These are phyloP conservation scores for Pangasianodon gigas DNA, from an alignment of 2,113 vertebrate genomes.

Conservation along the genomic window DNA sequence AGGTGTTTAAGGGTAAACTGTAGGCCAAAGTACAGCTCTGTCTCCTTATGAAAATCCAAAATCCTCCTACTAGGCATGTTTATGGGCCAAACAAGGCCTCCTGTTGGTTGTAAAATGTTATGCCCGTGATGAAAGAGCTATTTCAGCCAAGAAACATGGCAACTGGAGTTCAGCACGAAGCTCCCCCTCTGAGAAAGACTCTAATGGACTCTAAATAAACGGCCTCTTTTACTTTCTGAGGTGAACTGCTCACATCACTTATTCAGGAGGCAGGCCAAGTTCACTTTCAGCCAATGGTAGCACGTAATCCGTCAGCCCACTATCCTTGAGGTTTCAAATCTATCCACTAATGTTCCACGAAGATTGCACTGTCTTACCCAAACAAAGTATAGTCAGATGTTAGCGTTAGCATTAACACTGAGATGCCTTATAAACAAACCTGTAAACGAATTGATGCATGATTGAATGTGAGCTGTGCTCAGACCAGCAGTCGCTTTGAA, in stretches of 20 bases:
- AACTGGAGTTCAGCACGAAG: conserved; percentile 42
- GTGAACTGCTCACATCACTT: conserved; percentile 42
- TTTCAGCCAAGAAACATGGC: conserved; percentile 50
- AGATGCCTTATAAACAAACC: neutral
- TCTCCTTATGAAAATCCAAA: conserved; percentile 43
- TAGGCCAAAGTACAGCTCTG: conserved; percentile 37
- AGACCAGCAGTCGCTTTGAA: neutral
- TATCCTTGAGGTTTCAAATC: conserved; percentile 10
- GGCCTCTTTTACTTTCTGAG: conserved; percentile 71
- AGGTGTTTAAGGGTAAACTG: conserved; percentile 15
- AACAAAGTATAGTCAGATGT: neutral
- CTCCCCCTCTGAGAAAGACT: conserved; percentile 47
- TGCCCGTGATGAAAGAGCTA: conserved; percentile 46
- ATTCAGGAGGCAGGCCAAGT: conserved; percentile 31
- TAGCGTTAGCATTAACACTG: neutral
- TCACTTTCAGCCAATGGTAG: conserved; percentile 5
- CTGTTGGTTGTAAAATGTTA: conserved; percentile 41
- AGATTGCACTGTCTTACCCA: neutral
- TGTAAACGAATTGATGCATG: neutral
- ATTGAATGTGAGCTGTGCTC: conserved; percentile 13
- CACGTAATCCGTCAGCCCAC: neutral
- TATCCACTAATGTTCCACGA: neutral
- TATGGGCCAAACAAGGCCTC: conserved; percentile 37
- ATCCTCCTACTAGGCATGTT: conserved; percentile 40
- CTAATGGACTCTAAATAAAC: conserved; percentile 62